These are phyloP conservation scores for Scatophagus argus DNA, from an alignment of 2,113 vertebrate genomes.

Conservation along the genomic window DNA sequence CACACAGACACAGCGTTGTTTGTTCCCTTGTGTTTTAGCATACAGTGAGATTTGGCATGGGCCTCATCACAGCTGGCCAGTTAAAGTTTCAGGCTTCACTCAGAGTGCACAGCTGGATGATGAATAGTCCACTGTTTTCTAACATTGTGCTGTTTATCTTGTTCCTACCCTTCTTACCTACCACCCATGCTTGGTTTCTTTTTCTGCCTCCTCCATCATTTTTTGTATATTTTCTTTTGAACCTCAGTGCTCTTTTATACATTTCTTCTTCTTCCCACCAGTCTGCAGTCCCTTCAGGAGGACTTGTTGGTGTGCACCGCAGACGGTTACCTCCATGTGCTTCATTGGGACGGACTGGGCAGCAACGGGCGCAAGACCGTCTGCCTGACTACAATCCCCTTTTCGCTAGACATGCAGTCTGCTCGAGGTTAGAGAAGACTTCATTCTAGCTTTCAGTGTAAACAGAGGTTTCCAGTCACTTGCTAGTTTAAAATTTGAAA, in stretches of 20 bases:
- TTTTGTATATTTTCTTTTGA: background rate
- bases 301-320: constrained; percentile 94
- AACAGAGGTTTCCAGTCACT: background rate
- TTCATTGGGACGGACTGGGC: constrained; percentile 94
- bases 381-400: constrained; percentile 93
- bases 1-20: constrained; percentile 43
- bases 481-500: background rate
- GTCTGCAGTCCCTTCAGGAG: constrained; percentile 94
- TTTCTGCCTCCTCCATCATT: background rate
- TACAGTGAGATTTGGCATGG: constrained; percentile 46
- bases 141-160: constrained; percentile 34
- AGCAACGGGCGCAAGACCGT: constrained; percentile 95
- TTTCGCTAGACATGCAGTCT: constrained; percentile 96
- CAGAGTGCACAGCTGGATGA: constrained; percentile 58
- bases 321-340: constrained; percentile 94
- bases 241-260: background rate
- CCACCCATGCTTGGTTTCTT: background rate
- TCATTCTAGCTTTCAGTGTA: background rate
- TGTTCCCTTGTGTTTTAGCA: constrained; percentile 38
- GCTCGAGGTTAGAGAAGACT: constrained; percentile 88
- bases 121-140: constrained; percentile 62
- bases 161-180: constrained; percentile 13
- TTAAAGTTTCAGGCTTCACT: constrained; percentile 43
- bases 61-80: constrained; percentile 63
- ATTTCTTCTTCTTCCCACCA: constrained; percentile 60